Conservation (phyloP, 1,140 invertebrate species). For the Solen grandis region DNA sequence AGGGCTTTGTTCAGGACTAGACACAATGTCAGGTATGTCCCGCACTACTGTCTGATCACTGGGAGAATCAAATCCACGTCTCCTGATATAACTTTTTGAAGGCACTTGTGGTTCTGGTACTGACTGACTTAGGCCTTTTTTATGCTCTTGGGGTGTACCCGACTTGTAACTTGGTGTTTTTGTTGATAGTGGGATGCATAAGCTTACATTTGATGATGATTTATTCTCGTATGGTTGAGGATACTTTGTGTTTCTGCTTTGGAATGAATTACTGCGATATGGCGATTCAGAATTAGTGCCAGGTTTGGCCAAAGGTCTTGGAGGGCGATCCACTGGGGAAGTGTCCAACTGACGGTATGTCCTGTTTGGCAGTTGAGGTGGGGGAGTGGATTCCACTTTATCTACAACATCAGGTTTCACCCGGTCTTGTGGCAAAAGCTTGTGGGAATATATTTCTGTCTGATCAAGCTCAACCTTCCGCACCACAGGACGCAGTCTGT, state of each 20-base stretch:
- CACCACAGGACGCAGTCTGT: slow-evolving; percentile 47
- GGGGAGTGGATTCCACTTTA: background rate
- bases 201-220: slow-evolving; percentile 33
- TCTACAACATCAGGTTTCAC: slow-evolving; percentile 13
- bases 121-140: slow-evolving; percentile 33
- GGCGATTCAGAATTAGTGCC: background rate
- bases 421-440: background rate
- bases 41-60: no score
- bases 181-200: slow-evolving; percentile 40
- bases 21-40: background rate
- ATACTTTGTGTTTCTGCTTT: slow-evolving; percentile 18
- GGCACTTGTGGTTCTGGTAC: slow-evolving; percentile 48
- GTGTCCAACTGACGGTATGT: slow-evolving; percentile 33
- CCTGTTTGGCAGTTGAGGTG: slow-evolving; percentile 36
- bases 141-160: background rate
- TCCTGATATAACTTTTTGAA: no score
- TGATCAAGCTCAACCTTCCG: slow-evolving; percentile 9
- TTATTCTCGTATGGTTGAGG: slow-evolving; percentile 57
- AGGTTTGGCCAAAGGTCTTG: background rate
- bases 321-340: background rate
- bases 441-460: background rate
- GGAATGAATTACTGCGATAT: slow-evolving; percentile 44
- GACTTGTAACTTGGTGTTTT: slow-evolving; percentile 29
- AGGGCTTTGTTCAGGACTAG: background rate
- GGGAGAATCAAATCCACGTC: no score